Base-by-base conservation (phyloP, 2,113 vertebrate species). In the Lontra canadensis region DNA sequence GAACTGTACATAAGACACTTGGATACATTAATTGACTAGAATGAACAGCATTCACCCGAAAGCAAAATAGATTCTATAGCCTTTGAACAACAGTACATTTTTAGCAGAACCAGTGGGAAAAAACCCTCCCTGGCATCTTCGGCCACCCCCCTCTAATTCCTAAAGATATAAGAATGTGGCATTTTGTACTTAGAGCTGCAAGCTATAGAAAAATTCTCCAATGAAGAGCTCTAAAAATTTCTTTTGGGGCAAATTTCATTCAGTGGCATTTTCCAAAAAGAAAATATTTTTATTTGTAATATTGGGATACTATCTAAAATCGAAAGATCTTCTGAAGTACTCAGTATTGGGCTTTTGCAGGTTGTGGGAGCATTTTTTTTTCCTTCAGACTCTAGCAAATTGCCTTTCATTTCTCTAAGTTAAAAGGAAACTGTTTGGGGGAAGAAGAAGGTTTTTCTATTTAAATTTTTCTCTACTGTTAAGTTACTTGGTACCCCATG, bases 341-440 rank as follows among this genome's bases (percentile, higher is more conserved):
- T 39, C 61, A 39, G 42, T 11, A 13, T 49, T 94, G 44, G n/a
- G 57, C 3, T 55, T 83, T 88, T 26, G 55, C 17, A 76, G 44
- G 79, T 21, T 57, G 20, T 44, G 44, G 55, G 13, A 31, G 15
- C 20, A 3, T 59, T 74, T 52, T 73, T 42, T 74, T 67, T 61
- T 6, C 7, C 13, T 31, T 6, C 3, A 31, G 10, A 71, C 31
- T 21, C 23, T 85, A 67, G 15, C 7, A 67, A 83, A 80, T 29
- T 94, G 52, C 20, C 39, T 88, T 20, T 34, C n/a, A 71, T 23
- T 93, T 95, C 7, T 95, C 26, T 52, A 90, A 96, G 67, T 61
- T 61, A 74, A 88, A 87, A 94, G 59, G 6, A 90, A 91, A 94
- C 4, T n/a, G 2, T 55, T 73, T 34, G 6, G 23, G 6, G 25